phyloP scores from a whole-genome alignment of 1,140 invertebrate species.

The Scaptodrosophila lebanonensis region DNA sequence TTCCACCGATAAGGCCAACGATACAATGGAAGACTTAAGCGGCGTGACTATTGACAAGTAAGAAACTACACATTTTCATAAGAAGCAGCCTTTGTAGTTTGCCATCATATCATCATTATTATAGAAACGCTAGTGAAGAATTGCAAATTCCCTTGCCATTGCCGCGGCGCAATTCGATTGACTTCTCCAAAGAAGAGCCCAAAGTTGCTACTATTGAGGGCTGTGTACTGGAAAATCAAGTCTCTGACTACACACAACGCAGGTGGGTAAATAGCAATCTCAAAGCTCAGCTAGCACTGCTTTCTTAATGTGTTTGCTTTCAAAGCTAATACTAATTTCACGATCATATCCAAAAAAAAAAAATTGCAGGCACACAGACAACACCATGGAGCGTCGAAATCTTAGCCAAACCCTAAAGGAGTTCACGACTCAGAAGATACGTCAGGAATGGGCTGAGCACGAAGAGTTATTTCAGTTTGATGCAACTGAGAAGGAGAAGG shows the following conservation, averaged over 20 bases:
- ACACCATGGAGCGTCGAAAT: slow-evolving; percentile 63
- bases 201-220: slow-evolving; percentile 51
- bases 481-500: slow-evolving; percentile 38
- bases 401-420: slow-evolving; percentile 62
- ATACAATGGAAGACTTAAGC: slow-evolving; percentile 75
- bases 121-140: slow-evolving; percentile 75
- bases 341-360: too few species aligned
- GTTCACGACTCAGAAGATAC: slow-evolving; percentile 72
- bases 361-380: slow-evolving; percentile 71
- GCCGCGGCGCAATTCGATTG: slow-evolving; percentile 79
- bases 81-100: slow-evolving; percentile 21
- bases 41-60: slow-evolving; percentile 51
- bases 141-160: slow-evolving; percentile 75
- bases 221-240: slow-evolving; percentile 80
- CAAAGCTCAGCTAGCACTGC: neutral
- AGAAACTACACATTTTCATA: neutral
- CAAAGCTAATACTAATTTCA: neutral
- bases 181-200: slow-evolving; percentile 78
- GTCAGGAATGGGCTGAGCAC: slow-evolving; percentile 76
- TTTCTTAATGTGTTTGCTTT: neutral
- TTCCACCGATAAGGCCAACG: slow-evolving; percentile 72
- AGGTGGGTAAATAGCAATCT: slow-evolving; percentile 70
- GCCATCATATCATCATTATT: slow-evolving; percentile 27
- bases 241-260: slow-evolving; percentile 82
- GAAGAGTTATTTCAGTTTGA: slow-evolving; percentile 71